Evolutionary conservation across 2,113 vertebrate genomes (phyloP).

Genomic region (Tapirus terrestris): DNA sequence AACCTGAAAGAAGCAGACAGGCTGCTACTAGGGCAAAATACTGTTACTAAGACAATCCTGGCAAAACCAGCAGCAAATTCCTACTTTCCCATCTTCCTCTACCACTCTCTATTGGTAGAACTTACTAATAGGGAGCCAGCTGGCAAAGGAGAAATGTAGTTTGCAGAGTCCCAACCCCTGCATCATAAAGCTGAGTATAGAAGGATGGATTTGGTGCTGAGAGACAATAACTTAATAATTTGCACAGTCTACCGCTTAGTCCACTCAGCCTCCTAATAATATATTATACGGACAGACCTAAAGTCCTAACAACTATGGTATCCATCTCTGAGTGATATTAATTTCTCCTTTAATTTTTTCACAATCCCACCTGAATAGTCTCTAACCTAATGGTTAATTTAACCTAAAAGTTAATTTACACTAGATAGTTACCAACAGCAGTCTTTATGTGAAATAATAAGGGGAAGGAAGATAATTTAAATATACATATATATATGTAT

Average conservation of each 20-base stretch:
- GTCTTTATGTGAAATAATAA: background rate
- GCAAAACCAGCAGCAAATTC: background rate
- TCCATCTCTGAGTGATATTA: background rate
- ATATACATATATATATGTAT: background rate
- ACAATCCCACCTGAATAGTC: background rate
- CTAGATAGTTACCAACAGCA: background rate
- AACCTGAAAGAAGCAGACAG: background rate
- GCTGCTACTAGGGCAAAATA: background rate
- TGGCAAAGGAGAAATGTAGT: background rate
- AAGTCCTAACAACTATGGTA: background rate
- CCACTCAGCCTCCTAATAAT: background rate
- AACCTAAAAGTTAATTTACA: background rate
- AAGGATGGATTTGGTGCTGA: background rate
- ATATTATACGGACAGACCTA: background rate
- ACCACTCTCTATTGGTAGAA: background rate
- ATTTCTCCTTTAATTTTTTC: background rate
- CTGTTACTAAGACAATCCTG: background rate
- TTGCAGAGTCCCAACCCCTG: background rate
- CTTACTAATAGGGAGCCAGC: background rate
- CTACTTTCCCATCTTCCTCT: background rate
- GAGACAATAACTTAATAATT: background rate
- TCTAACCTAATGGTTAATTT: background rate
- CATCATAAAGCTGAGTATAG: background rate
- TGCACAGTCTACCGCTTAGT: background rate
- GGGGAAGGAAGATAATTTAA: background rate